These are phyloP conservation scores for Gobius niger DNA, from an alignment of 2,113 vertebrate species.

Conservation along the genomic window DNA sequence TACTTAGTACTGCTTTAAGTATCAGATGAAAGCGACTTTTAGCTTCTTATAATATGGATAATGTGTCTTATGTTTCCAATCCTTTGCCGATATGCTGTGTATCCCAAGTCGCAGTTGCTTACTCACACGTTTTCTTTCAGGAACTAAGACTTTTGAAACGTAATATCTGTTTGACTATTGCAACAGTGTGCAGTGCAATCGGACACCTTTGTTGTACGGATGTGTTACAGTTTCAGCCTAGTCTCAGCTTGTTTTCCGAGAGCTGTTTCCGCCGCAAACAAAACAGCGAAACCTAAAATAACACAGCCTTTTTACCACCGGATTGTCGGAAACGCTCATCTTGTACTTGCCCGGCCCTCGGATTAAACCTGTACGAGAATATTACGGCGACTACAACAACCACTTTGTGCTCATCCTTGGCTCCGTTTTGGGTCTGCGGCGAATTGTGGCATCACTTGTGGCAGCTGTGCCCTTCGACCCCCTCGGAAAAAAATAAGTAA, in stretches of 20 bases:
- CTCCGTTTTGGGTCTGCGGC: neutral
- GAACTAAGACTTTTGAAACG: slow-evolving; percentile 12
- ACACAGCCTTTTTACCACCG: neutral
- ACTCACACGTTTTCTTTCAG: slow-evolving; percentile 18
- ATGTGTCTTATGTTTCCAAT: no score
- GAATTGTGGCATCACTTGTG: slow-evolving; percentile 4
- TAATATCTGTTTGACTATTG: slow-evolving; percentile 8
- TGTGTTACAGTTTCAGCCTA: slow-evolving; percentile 5
- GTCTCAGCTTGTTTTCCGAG: slow-evolving; percentile 24
- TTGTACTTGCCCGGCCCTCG: no score
- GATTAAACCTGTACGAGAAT: no score
- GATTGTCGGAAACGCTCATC: no score
- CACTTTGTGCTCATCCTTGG: neutral
- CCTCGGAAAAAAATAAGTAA: neutral
- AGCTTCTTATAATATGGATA: no score
- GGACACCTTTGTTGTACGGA: neutral
- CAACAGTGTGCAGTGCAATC: slow-evolving; percentile 11
- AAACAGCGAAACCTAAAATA: neutral
- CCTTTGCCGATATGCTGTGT: no score
- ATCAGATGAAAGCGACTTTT: no score
- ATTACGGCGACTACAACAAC: neutral
- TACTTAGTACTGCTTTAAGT: no score
- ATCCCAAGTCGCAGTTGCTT: neutral
- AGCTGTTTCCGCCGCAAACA: slow-evolving; percentile 31
- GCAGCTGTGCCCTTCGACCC: neutral